Base-by-base conservation (phyloP, 2,113 vertebrate species). In the Catharus minimus region DNA sequence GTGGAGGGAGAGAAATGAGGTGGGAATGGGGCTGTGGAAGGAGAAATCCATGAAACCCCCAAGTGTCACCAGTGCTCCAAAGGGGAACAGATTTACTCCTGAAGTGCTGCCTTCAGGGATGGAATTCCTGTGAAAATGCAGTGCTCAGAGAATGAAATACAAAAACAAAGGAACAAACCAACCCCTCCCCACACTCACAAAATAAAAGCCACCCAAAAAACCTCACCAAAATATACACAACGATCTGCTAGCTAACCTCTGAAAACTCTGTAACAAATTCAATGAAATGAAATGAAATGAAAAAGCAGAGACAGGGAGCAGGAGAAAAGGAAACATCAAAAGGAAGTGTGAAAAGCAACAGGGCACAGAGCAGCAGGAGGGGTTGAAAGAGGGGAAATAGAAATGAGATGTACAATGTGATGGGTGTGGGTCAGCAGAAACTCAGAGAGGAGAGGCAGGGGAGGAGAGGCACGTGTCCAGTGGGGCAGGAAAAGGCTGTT, bases 231-330 rank as follows among this genome's bases (percentile, higher is more conserved):
- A 66, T 3, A 66, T 2, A n/a, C 15, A 17, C 12, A 50, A 58
- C 18, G 21, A 27, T 22, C 22, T 44, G 23, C 5, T 13, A 30
- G 23, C 5, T 13, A 30, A 13, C 41, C 2, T 6, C 75, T 65
- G 50, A 38, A 65, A 73, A 44, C 7, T 41, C n/a, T 0, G 0
- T 23, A 20, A 52, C 8, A 33, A 88, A 58, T 38, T 38, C 8
- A 57, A 7, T 19, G 5, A 57, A 57, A 75, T 8, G 5, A 56
- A 55, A 55, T 44, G 6, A 62, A 44, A 78, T 10, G 6, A 32
- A 57, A 50, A 44, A n/a, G 18, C 22, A n/a, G 38, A 72, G 58
- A 39, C 13, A 14, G 32, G 52, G 44, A 58, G 16, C 21, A 20
- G n/a, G 38, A 14, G 1, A 58, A 7, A 58, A 7, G 38, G n/a